Percentiles rank a stretch among this genome's conserved stretches.
Conservation (phyloP, 2,888 invertebrate species). For the Sinhomidia bicolor region DNA sequence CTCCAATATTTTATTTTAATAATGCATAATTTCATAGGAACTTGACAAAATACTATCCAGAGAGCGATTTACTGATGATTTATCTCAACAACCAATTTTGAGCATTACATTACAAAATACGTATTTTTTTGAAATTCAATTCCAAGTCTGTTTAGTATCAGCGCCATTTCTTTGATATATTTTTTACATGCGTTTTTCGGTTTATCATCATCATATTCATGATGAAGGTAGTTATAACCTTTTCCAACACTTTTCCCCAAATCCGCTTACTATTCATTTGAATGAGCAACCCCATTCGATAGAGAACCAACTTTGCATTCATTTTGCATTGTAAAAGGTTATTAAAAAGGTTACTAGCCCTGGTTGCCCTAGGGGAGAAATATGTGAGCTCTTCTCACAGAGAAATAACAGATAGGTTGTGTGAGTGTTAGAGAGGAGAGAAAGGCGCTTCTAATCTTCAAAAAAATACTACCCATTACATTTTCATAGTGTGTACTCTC, state of each 20-base stretch:
- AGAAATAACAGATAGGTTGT: not conserved
- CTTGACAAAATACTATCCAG: not conserved
- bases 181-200: too few species aligned
- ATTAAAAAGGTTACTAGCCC: not conserved
- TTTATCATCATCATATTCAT: too few species aligned
- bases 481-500: not conserved
- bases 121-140: too few species aligned
- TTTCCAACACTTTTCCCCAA: too few species aligned
- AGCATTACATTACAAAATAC: too few species aligned
- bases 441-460: not conserved
- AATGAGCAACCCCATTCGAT: too few species aligned
- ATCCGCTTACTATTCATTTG: not conserved
- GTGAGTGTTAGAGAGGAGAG: not conserved
- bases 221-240: too few species aligned
- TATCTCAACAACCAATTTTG: too few species aligned
- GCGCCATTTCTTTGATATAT: too few species aligned
- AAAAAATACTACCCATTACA: not conserved
- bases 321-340: not conserved
- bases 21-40: too few species aligned
- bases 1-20: too few species aligned
- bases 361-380: not conserved
- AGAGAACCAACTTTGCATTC: not conserved
- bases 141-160: too few species aligned
- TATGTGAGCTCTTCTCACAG: not conserved
- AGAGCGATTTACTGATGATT: not conserved